These are phyloP conservation scores for Camarhynchus parvulus DNA, from an alignment of 2,113 vertebrate species.

Conservation along the genomic window DNA sequence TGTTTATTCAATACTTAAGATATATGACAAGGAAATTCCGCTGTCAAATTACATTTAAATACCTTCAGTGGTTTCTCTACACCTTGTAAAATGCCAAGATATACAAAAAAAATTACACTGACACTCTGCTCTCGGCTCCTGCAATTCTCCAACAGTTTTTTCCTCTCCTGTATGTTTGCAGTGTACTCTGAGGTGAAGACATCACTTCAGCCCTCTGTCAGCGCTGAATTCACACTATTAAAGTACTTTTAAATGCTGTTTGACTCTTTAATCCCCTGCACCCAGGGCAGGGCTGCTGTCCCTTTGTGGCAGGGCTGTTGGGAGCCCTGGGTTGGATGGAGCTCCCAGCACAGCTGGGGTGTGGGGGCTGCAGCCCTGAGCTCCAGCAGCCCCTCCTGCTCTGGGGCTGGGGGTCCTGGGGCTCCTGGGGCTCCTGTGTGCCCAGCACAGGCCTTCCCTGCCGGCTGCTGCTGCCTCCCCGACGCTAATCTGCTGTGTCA, in stretches of 20 bases:
- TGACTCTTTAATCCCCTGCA: neutral
- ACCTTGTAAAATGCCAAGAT: neutral
- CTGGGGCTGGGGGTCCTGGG: neutral
- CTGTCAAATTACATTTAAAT: neutral
- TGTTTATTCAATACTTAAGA: neutral
- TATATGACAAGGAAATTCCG: neutral
- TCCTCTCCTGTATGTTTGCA: neutral
- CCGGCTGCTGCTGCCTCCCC: constrained; percentile 24
- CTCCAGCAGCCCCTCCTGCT: fast-evolving
- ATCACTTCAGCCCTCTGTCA: neutral
- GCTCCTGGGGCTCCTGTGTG: neutral
- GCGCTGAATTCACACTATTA: neutral
- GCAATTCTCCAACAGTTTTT: neutral
- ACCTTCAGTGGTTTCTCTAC: neutral
- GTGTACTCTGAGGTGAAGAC: neutral
- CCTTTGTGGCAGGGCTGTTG: neutral
- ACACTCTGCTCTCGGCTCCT: neutral
- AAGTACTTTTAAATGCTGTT: neutral
- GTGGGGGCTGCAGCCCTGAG: neutral
- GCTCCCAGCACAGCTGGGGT: neutral
- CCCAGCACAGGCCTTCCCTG: fast-evolving
- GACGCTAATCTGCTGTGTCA: constrained; percentile 68
- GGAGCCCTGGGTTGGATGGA: fast-evolving
- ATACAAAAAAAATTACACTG: neutral
- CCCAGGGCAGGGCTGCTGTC: neutral